These are phyloP conservation scores for Thinocorus orbignyianus DNA, from an alignment of 2,113 vertebrate species.

Conservation along the genomic window DNA sequence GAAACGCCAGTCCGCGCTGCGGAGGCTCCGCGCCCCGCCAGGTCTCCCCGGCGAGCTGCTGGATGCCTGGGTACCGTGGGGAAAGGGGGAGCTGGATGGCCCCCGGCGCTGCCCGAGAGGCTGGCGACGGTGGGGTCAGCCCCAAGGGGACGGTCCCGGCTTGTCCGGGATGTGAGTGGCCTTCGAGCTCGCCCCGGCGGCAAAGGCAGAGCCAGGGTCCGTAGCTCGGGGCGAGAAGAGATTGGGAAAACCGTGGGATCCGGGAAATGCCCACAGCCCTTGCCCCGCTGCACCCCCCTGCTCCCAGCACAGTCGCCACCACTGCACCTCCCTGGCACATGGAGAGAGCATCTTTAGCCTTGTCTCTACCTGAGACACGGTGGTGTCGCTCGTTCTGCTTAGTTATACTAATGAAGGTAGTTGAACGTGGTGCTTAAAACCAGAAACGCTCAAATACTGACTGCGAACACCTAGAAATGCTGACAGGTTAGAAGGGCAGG, in stretches of 20 bases:
- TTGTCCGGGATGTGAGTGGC: background rate
- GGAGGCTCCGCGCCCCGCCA: background rate
- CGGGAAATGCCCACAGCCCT: accelerated
- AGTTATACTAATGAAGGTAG: background rate
- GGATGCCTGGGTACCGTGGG: too few species aligned
- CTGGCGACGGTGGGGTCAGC: background rate
- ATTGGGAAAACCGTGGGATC: background rate
- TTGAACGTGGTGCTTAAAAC: accelerated
- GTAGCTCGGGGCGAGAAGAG: background rate
- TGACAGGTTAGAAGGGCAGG: background rate
- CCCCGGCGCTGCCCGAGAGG: background rate
- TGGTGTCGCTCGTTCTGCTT: background rate
- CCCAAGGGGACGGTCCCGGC: background rate
- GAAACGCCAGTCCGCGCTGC: background rate
- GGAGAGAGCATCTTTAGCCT: background rate
- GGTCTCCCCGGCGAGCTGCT: background rate
- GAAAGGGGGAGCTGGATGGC: background rate
- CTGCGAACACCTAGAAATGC: background rate
- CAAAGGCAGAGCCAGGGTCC: background rate
- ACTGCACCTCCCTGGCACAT: accelerated
- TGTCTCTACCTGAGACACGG: accelerated
- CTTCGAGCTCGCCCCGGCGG: background rate
- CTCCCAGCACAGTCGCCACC: background rate
- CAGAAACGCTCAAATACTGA: background rate
- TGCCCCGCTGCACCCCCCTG: background rate